Evolutionary conservation across 1,140 invertebrate genomes (phyloP).

Genomic region (Drosophila orena): DNA sequence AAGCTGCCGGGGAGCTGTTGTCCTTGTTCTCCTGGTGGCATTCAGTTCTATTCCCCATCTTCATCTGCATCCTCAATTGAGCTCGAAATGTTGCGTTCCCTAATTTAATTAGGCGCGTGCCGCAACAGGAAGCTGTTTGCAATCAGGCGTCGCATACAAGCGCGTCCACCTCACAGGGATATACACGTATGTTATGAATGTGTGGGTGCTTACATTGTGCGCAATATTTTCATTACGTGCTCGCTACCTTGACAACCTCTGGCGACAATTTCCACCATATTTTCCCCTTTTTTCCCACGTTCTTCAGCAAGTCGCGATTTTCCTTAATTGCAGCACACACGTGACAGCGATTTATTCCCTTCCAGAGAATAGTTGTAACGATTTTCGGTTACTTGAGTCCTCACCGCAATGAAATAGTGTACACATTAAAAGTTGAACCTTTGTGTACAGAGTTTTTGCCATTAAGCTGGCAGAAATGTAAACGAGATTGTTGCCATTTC

Average conservation of each 20-base stretch:
- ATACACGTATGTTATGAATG: not conserved
- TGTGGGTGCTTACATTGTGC: constrained; percentile 43
- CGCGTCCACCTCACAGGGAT: constrained; percentile 8
- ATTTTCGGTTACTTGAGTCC: not conserved
- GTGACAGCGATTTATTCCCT: not conserved
- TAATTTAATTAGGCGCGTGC: constrained; percentile 77
- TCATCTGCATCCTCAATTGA: constrained; percentile 44
- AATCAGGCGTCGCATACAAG: constrained; percentile 51
- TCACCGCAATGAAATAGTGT: not conserved
- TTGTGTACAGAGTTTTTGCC: too few relatives aligned
- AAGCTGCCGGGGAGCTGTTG: constrained; percentile 14
- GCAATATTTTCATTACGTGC: constrained; percentile 71
- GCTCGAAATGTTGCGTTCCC: constrained; percentile 62
- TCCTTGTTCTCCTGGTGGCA: not conserved
- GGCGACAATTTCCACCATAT: constrained; percentile 40
- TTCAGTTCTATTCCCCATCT: constrained; percentile 12
- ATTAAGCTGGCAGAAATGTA: not conserved
- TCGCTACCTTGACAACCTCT: constrained; percentile 28
- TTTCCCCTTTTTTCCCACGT: constrained; percentile 24
- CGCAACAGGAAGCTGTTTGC: constrained; percentile 44
- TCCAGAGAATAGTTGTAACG: not conserved
- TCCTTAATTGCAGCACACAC: constrained; percentile 32
- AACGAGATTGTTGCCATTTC: not conserved
- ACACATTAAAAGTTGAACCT: too few relatives aligned
- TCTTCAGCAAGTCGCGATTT: constrained; percentile 12